Evolutionary conservation across 30 jellyfish, hydroid and myxozoan genomes (phyloP), one percentile per base, ranked within the genome.

Genomic region (Nemopilema nomurai): DNA sequence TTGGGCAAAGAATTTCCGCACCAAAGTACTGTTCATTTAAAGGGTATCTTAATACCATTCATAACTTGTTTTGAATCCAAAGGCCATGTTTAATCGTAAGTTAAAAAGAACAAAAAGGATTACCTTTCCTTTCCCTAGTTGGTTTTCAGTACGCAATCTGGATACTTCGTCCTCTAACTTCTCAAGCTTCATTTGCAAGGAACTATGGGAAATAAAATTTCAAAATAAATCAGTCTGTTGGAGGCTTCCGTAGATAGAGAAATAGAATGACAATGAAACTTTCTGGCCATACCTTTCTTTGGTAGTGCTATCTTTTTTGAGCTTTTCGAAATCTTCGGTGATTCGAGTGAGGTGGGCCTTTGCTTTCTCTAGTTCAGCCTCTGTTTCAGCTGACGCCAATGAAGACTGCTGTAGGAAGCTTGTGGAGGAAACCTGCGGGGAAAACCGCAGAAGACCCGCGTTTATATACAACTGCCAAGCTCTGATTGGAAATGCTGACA

Each of bases 121-220:
- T 85, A 91, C 98, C 94, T 91, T 90, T 70, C 92, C 90, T 76
- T 88, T 88, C 24, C 85, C 27, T 0, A 22, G 85, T 33, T 88
- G 96, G 21, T 87, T 83, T 64, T 93, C 98, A 18, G 73, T 28
- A 30, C 96, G 74, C 51, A 93, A 75, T 19, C 64, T 21, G 16
- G 97, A 88, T 0, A 84, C 69, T 62, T 83, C 91, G 29, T 80
- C 97, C 49, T 79, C 96, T 0, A 82, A 76, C 28, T 89, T 93
- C 27, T 73, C 93, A 28, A 25, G 74, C 72, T 67, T 89, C 57
- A 66, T 88, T 22, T 82, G 74, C 64, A 88, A 62, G 23, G 76
- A 62, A 26, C 93, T 82, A 51, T 0, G 50, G 25, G 18, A 13
- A 29, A 24, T 4, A 41, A 21, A 64, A 25, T 19, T 64, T 20